Conservation (phyloP, 2,797 vertebrate genomes). For the Cyprinodon diabolis region DNA sequence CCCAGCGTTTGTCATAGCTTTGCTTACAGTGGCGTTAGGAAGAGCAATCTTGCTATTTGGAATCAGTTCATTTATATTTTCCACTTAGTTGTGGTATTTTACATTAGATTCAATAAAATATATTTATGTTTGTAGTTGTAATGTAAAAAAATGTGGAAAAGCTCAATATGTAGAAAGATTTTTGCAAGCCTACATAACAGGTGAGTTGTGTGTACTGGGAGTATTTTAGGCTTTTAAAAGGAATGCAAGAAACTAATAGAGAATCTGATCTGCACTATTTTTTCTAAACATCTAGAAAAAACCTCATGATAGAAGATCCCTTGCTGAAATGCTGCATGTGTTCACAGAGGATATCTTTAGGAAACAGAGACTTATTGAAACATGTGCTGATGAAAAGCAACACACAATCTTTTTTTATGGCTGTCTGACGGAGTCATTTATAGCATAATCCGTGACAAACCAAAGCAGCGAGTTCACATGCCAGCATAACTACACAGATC, state of each 20-base stretch:
- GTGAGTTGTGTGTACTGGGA: neutral
- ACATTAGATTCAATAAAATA: too few species aligned
- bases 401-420: neutral
- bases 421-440: conserved; percentile 4
- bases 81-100: too few species aligned
- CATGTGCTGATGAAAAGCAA: conserved; percentile 10
- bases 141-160: too few species aligned
- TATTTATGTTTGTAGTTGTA: too few species aligned
- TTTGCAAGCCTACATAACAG: neutral
- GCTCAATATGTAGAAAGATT: too few species aligned
- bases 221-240: neutral
- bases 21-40: too few species aligned
- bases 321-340: neutral
- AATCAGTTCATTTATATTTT: too few species aligned
- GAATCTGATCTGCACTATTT: too few species aligned
- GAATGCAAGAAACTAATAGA: too few species aligned
- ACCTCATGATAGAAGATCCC: neutral
- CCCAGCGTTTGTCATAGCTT: too few species aligned
- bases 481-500: neutral
- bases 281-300: neutral
- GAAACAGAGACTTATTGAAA: conserved; percentile 17
- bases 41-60: too few species aligned
- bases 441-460: neutral
- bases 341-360: conserved; percentile 6
- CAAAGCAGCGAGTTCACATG: neutral